Percentiles rank a stretch among this genome's conserved stretches.
Conservation (phyloP, 2,888 invertebrate species). For the Xestia ashworthii region DNA sequence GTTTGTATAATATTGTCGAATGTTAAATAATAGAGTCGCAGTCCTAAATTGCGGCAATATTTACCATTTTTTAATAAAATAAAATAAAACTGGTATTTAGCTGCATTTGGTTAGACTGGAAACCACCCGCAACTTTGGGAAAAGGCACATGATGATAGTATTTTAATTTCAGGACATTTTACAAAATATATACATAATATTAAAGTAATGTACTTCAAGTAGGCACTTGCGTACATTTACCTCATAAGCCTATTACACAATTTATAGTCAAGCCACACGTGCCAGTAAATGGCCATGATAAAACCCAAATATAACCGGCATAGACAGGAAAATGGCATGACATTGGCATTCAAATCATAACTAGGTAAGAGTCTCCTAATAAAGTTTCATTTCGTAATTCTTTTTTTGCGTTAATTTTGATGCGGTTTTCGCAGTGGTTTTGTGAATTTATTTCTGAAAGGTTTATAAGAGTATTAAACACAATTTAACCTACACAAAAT, state of each 20-base stretch:
- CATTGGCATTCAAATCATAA: slow-evolving; percentile 18
- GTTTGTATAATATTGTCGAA: not conserved
- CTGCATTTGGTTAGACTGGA: not conserved
- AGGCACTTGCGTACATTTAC: not conserved
- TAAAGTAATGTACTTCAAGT: not conserved
- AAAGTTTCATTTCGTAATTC: not conserved
- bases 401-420: not conserved
- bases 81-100: too few relatives aligned
- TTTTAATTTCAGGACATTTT: not conserved
- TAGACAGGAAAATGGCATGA: not conserved
- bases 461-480: not conserved
- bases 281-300: not conserved
- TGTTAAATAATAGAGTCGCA: too few relatives aligned
- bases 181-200: not conserved
- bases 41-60: not conserved
- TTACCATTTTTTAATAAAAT: too few relatives aligned
- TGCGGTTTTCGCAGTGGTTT: not conserved
- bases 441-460: not conserved
- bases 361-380: not conserved
- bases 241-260: not conserved
- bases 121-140: not conserved
- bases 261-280: not conserved
- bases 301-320: not conserved
- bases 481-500: not conserved
- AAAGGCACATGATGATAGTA: not conserved